Conservation (phyloP, 2,797 vertebrate species). For the Cryptoblepharus egeriae region DNA sequence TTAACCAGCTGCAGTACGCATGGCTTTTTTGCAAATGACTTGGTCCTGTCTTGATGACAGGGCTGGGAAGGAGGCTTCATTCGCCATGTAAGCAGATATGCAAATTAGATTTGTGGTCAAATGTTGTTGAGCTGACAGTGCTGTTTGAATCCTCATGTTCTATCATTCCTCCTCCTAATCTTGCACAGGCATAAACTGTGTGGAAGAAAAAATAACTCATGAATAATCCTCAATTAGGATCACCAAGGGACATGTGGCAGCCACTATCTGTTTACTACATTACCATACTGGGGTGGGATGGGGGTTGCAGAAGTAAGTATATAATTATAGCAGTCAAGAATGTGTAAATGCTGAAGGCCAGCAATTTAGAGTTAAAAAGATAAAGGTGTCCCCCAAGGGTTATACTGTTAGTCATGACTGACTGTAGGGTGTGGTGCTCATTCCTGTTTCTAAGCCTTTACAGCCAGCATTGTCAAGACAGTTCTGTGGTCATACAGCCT, state of each 20-base stretch:
- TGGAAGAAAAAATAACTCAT: too few species aligned
- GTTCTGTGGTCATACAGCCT: too few species aligned
- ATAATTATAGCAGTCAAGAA: too few species aligned
- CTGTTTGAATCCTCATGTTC: conserved; percentile 74
- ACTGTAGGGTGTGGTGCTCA: too few species aligned
- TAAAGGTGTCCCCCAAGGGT: too few species aligned
- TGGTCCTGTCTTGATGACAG: conserved; percentile 30
- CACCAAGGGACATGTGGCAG: not conserved
- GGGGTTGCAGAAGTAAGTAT: too few species aligned
- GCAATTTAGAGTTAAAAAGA: too few species aligned
- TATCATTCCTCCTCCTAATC: conserved; percentile 79
- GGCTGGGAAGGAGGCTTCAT: conserved; percentile 17
- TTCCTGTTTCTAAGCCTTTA: too few species aligned
- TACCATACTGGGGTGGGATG: not conserved
- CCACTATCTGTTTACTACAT: not conserved
- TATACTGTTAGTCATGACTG: too few species aligned
- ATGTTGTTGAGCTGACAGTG: conserved; percentile 76
- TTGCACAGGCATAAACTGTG: conserved; percentile 74
- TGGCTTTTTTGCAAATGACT: conserved; percentile 50
- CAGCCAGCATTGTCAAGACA: too few species aligned
- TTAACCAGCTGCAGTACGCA: conserved; percentile 39
- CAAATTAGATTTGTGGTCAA: conserved; percentile 74
- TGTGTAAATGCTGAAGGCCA: too few species aligned
- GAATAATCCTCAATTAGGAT: too few species aligned
- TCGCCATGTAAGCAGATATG: conserved; percentile 43